A percentile compares a stretch with the other conserved stretches of the same genome.
phyloP scores from a whole-genome alignment of 2,888 invertebrate genomes.

The Catocala nupta region DNA sequence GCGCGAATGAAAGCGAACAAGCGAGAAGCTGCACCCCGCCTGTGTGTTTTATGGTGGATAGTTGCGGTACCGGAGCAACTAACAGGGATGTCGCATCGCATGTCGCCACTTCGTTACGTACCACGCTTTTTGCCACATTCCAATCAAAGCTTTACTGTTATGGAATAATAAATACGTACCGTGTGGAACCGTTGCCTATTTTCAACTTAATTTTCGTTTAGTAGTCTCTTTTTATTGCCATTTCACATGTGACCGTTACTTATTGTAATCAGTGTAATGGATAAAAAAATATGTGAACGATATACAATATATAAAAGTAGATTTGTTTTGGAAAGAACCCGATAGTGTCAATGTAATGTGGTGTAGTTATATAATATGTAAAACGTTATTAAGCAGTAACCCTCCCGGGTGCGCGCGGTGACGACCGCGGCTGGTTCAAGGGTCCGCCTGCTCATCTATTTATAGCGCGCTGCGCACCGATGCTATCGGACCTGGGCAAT shows the following conservation, averaged over 20 bases:
- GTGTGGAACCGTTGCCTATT: neutral
- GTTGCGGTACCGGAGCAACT: conserved; percentile 72
- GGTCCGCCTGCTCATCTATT: conserved; percentile 82
- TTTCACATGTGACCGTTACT: neutral
- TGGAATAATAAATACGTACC: neutral
- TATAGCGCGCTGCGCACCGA: conserved; percentile 79
- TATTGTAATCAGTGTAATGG: too few species aligned
- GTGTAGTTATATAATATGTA: conserved; percentile 23
- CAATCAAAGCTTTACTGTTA: conserved; percentile 9
- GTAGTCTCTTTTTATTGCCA: neutral
- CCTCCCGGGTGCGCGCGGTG: conserved; percentile 73
- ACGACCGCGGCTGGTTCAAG: conserved; percentile 83
- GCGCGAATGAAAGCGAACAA: conserved; percentile 82
- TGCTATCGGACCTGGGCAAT: conserved; percentile 76
- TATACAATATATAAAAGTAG: too few species aligned
- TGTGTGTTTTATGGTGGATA: conserved; percentile 79
- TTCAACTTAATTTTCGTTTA: neutral
- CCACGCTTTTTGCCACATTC: conserved; percentile 11
- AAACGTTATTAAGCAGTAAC: conserved; percentile 55
- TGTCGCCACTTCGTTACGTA: conserved; percentile 20
- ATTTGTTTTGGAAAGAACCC: too few species aligned
- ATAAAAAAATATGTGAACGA: too few species aligned
- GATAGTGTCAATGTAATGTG: neutral
- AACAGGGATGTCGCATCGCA: conserved; percentile 57
- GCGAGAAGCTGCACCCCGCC: conserved; percentile 73